phyloP scores from a whole-genome alignment of 2,113 vertebrate genomes.

The Aptenodytes patagonicus region DNA sequence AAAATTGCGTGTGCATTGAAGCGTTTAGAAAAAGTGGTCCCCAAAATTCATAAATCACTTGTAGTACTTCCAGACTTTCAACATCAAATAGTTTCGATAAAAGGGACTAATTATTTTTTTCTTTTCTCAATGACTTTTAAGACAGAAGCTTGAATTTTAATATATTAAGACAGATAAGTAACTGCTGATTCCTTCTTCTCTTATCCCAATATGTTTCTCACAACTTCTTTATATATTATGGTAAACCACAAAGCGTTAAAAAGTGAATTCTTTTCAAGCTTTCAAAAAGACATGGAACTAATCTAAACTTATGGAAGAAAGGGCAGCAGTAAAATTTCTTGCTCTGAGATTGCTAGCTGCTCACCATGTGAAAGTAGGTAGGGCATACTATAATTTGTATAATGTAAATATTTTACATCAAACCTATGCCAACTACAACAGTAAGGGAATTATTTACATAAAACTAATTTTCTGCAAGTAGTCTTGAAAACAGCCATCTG shows the following conservation, averaged over 20 bases:
- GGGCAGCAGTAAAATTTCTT: not conserved
- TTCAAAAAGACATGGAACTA: not conserved
- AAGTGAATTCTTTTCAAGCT: not conserved
- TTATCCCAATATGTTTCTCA: not conserved
- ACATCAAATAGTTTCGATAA: not conserved
- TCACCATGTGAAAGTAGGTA: not conserved
- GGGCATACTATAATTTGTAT: not conserved
- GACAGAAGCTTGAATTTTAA: not conserved
- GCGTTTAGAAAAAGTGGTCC: not conserved
- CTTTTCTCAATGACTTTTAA: not conserved
- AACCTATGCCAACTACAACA: not conserved
- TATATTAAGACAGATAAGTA: not conserved
- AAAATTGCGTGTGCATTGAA: not conserved
- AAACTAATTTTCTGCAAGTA: not conserved
- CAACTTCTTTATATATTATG: not conserved
- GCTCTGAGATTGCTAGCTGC: not conserved
- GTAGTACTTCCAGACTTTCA: not conserved
- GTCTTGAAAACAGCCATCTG: not conserved
- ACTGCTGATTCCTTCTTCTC: not conserved
- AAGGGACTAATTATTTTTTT: not conserved
- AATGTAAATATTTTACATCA: not conserved
- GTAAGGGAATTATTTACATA: not conserved
- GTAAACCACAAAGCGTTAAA: not conserved
- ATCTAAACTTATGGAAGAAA: not conserved
- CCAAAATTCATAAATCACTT: not conserved